These are phyloP conservation scores for Cenopis cana DNA, from an alignment of 2,888 invertebrate species.

Conservation along the genomic window DNA sequence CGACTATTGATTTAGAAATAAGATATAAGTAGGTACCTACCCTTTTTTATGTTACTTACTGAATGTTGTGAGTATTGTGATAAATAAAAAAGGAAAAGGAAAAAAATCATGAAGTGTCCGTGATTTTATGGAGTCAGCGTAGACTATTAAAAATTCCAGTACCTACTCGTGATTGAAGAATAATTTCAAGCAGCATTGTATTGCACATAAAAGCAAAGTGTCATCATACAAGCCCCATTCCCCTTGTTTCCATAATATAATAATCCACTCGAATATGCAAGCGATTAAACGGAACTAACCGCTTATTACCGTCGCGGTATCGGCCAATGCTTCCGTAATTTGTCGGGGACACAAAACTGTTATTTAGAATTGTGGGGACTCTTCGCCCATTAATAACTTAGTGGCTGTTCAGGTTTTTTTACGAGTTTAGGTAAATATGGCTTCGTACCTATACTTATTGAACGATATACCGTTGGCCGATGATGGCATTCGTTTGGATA, in stretches of 20 bases:
- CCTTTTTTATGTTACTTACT: no score
- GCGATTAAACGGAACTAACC: conserved; percentile 74
- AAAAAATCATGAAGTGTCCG: no score
- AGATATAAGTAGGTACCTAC: no score
- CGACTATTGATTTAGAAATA: no score
- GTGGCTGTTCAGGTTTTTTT: conserved; percentile 39
- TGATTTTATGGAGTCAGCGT: no score
- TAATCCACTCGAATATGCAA: conserved; percentile 72
- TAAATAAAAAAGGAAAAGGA: no score
- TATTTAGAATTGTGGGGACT: conserved; percentile 62
- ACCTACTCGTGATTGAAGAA: no score
- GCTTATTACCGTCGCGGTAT: conserved; percentile 55
- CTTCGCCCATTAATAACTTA: conserved; percentile 52
- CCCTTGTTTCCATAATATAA: conserved; percentile 63
- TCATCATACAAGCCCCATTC: conserved; percentile 33
- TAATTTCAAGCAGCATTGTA: conserved; percentile 56
- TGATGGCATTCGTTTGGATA: background rate
- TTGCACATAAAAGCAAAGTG: conserved; percentile 10
- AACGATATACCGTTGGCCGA: background rate
- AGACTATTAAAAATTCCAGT: no score
- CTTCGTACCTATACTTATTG: conserved; percentile 7
- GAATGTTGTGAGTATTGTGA: no score
- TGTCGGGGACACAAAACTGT: conserved; percentile 71
- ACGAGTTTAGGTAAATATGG: conserved; percentile 37
- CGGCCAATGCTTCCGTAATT: conserved; percentile 68